Evolutionary conservation across 1,140 invertebrate species (phyloP).

Genomic region (Spodoptera frugiperda): DNA sequence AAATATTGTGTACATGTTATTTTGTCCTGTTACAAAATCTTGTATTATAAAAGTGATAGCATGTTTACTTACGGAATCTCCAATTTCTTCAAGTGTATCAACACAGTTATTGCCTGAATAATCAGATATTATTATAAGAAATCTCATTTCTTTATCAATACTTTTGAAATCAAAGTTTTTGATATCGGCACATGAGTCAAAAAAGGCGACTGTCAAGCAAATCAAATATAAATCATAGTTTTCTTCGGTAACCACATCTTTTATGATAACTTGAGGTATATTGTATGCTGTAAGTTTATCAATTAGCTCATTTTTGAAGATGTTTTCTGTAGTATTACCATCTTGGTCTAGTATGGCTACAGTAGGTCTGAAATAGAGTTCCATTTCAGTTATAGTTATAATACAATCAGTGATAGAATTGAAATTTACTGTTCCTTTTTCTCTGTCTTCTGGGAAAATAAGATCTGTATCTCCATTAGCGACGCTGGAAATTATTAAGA

Average conservation of each 20-base stretch:
- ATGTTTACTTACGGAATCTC: conserved; percentile 46
- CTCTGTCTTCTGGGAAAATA: background rate
- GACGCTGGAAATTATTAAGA: background rate
- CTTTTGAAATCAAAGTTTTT: conserved; percentile 30
- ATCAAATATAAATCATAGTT: conserved; percentile 28
- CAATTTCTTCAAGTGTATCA: conserved; percentile 40
- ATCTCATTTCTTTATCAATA: conserved; percentile 54
- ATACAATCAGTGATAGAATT: conserved; percentile 46
- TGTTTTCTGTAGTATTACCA: conserved; percentile 1
- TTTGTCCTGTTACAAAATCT: conserved; percentile 33
- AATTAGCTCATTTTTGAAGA: conserved; percentile 39
- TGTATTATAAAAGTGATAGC: conserved; percentile 58
- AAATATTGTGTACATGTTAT: conserved; percentile 54
- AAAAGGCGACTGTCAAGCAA: conserved; percentile 50
- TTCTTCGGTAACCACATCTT: conserved; percentile 36
- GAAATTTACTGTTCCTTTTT: background rate
- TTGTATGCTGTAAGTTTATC: conserved; percentile 13
- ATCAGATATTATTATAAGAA: conserved; percentile 58
- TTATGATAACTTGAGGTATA: conserved; percentile 18
- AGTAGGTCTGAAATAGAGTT: conserved; percentile 46
- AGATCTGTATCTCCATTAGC: background rate
- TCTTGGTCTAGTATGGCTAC: conserved; percentile 36
- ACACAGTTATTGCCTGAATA: conserved; percentile 39
- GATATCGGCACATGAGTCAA: conserved; percentile 53
- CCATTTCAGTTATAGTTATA: conserved; percentile 22